These are phyloP conservation scores for Oreotrochilus melanogaster DNA, from an alignment of 2,113 vertebrate genomes.

Conservation along the genomic window DNA sequence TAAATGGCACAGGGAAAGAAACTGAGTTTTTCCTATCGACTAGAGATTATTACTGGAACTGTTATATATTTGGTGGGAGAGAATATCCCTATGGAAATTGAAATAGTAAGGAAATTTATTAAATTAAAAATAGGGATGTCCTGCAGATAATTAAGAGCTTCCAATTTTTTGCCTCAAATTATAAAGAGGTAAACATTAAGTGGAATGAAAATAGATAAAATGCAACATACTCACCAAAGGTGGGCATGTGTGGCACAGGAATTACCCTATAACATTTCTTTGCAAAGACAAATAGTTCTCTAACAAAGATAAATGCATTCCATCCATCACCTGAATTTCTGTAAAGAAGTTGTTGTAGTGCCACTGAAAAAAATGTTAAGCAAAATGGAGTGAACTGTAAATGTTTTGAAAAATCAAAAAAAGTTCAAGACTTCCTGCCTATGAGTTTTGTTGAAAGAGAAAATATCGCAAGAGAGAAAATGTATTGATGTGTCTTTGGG, in stretches of 20 bases:
- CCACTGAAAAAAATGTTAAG: neutral
- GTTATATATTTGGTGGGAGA: too few relatives aligned
- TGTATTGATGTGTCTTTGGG: neutral
- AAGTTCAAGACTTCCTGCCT: neutral
- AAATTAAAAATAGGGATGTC: neutral
- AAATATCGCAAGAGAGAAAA: neutral
- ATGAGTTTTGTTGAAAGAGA: neutral
- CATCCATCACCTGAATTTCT: neutral
- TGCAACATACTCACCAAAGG: neutral
- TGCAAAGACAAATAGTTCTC: neutral
- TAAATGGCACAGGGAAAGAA: neutral
- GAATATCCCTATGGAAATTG: too few relatives aligned
- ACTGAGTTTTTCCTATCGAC: too few relatives aligned
- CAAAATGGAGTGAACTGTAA: neutral
- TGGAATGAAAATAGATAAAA: neutral
- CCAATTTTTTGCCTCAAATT: neutral
- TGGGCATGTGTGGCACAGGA: neutral
- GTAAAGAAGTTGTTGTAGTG: accelerated
- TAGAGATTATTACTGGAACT: too few relatives aligned
- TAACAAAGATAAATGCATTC: neutral
- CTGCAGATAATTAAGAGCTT: neutral
- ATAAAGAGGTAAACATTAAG: neutral
- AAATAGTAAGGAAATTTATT: too few relatives aligned
- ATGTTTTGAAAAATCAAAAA: neutral
- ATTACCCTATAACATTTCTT: neutral